Conservation (phyloP, 2,113 vertebrate species). For the Pelecanoides urinatrix region DNA sequence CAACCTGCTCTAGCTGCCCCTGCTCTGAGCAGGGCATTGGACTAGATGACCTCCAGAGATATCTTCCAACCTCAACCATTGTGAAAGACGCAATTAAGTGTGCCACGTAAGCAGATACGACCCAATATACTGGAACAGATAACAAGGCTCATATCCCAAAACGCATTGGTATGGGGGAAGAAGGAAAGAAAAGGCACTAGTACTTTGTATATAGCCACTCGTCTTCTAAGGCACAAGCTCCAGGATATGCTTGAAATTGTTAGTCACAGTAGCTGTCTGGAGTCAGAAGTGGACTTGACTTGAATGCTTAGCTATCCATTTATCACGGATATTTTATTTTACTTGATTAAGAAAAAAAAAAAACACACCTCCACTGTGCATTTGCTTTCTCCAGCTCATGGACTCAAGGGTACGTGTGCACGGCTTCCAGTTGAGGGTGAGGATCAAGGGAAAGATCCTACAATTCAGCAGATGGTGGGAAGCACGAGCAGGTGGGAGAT, state of each 20-base stretch:
- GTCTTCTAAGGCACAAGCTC: neutral
- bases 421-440: neutral
- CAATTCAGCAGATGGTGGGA: neutral
- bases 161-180: neutral
- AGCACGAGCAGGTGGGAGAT: neutral
- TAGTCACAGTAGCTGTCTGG: neutral
- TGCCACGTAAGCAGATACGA: neutral
- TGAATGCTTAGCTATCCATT: neutral
- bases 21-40: neutral
- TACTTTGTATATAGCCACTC: neutral
- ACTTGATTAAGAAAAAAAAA: neutral
- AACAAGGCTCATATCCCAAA: neutral
- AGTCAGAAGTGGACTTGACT: neutral
- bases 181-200: neutral
- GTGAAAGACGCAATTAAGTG: neutral
- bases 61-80: neutral
- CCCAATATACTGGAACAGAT: neutral
- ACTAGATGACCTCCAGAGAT: neutral
- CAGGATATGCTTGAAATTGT: neutral
- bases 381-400: neutral
- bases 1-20: neutral
- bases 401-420: rapidly evolving
- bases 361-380: neutral
- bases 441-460: neutral
- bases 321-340: neutral